A percentile compares a stretch with the other conserved stretches of the same genome.
Evolutionary conservation across 2,113 vertebrate species (phyloP).

Genomic region (Atherinomorus stipes): DNA sequence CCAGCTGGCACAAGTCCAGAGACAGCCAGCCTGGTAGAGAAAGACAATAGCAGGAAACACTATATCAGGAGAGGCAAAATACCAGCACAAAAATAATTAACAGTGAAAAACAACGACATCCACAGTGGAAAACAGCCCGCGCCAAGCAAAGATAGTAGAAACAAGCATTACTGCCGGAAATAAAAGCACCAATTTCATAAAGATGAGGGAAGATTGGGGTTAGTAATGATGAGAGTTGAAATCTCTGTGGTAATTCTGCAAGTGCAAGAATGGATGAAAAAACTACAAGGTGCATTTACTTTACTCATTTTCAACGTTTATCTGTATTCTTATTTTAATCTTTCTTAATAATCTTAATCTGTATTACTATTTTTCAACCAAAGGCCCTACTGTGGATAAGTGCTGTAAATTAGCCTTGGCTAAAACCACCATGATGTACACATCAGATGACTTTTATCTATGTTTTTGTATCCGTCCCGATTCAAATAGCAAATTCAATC

Average conservation of each 20-base stretch:
- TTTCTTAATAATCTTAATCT: too few relatives aligned
- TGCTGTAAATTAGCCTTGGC: too few relatives aligned
- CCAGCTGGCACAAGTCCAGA: constrained; percentile 65
- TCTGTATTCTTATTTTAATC: too few relatives aligned
- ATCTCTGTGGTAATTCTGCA: constrained; percentile 13
- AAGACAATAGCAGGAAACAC: constrained; percentile 83
- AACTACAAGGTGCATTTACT: background rate
- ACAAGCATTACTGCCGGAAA: constrained; percentile 25
- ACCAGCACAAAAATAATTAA: constrained; percentile 77
- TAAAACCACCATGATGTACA: too few relatives aligned
- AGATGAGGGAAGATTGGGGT: constrained; percentile 11
- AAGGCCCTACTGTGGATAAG: too few relatives aligned
- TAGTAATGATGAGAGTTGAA: background rate
- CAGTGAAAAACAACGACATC: constrained; percentile 73
- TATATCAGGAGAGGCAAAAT: constrained; percentile 78
- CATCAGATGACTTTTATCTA: too few relatives aligned
- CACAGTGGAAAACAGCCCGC: constrained; percentile 54
- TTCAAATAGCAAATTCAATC: too few relatives aligned
- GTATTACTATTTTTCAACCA: too few relatives aligned
- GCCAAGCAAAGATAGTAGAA: constrained; percentile 65
- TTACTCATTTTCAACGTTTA: too few relatives aligned
- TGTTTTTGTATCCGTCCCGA: too few relatives aligned
- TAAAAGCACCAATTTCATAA: constrained; percentile 24
- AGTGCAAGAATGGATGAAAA: background rate
- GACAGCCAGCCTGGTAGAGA: constrained; percentile 68